phyloP scores from a whole-genome alignment of 2,113 vertebrate genomes.

The Fulica atra region DNA sequence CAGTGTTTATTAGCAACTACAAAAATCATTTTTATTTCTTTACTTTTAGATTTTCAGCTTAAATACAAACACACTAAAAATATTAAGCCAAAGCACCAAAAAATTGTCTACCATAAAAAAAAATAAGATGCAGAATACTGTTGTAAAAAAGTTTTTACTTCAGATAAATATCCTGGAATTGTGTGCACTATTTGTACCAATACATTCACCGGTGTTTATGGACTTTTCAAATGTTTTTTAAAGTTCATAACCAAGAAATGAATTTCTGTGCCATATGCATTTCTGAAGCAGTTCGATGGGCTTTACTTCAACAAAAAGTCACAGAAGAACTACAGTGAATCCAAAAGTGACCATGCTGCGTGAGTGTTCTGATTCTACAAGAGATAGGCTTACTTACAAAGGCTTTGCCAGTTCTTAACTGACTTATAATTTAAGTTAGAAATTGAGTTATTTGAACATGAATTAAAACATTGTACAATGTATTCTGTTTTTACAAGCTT shows the following conservation, averaged over 20 bases:
- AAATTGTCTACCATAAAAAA: neutral
- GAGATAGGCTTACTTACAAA: neutral
- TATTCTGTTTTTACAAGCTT: neutral
- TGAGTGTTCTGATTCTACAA: neutral
- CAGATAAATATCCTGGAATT: neutral
- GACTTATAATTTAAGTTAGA: neutral
- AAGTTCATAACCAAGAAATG: neutral
- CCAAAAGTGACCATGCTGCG: neutral
- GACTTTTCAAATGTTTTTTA: neutral
- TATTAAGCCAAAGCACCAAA: neutral
- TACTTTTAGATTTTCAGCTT: neutral
- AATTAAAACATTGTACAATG: neutral
- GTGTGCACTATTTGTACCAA: fast-evolving
- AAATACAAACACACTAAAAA: neutral
- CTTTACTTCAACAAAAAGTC: neutral
- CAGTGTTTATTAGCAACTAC: neutral
- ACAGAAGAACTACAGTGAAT: neutral
- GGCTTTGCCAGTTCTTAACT: neutral
- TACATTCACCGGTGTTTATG: neutral
- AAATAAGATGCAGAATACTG: neutral
- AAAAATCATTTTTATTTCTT: neutral
- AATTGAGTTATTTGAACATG: neutral
- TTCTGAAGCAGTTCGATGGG: neutral
- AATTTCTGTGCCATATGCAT: neutral
- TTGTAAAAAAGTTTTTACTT: neutral